Conservation (phyloP, 2,113 vertebrate species). For the Formicarius rufipectus region DNA sequence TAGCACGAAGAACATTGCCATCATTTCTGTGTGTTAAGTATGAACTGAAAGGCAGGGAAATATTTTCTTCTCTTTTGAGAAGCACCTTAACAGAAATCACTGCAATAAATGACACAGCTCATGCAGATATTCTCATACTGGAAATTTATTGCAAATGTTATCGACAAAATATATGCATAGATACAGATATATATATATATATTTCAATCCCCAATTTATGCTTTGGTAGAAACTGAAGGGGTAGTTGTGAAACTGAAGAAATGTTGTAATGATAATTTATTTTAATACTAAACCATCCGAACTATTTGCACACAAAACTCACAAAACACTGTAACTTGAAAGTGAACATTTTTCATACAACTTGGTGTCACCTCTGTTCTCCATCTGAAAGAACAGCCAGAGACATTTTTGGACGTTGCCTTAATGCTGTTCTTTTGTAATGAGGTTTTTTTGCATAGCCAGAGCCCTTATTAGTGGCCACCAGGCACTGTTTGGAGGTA, state of each 20-base stretch:
- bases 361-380: background rate
- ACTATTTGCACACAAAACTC: background rate
- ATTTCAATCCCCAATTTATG: background rate
- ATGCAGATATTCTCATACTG: background rate
- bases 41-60: background rate
- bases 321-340: background rate
- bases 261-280: background rate
- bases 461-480: background rate
- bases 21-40: background rate
- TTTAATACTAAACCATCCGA: background rate
- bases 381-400: background rate
- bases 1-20: background rate
- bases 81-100: background rate
- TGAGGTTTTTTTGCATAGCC: background rate
- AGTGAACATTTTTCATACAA: background rate
- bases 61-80: background rate
- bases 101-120: background rate
- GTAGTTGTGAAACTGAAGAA: background rate
- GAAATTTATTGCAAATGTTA: background rate
- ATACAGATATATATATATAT: background rate
- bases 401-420: background rate
- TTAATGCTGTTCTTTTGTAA: background rate
- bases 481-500: background rate
- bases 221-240: background rate
- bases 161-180: background rate